Conservation (phyloP, 2,888 invertebrate species). For the Gasteruption jaculator region DNA sequence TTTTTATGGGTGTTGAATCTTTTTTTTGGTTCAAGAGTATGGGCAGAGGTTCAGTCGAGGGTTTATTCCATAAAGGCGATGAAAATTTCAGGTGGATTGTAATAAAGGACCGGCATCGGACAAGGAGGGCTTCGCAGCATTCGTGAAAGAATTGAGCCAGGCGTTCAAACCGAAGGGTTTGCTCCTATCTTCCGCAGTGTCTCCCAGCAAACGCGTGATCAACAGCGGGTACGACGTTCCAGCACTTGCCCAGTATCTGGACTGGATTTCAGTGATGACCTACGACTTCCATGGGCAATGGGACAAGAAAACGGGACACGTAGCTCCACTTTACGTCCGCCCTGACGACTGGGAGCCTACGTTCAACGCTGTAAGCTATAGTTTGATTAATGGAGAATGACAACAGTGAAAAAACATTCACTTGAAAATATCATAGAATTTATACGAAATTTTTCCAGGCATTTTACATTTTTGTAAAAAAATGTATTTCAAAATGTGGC, state of each 20-base stretch:
- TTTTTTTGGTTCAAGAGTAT: too few species aligned
- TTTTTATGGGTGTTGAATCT: not conserved
- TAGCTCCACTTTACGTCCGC: conserved; percentile 79
- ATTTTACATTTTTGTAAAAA: too few species aligned
- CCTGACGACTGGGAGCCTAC: conserved; percentile 70
- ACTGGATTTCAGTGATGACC: conserved; percentile 89
- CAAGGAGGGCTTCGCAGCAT: conserved; percentile 70
- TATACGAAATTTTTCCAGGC: too few species aligned
- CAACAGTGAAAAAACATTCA: too few species aligned
- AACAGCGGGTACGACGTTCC: conserved; percentile 83
- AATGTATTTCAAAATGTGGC: not conserved
- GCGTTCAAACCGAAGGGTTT: conserved; percentile 70
- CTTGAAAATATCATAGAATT: too few species aligned
- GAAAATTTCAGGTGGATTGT: conserved; percentile 69
- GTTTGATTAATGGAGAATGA: too few species aligned
- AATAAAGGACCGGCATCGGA: conserved; percentile 77
- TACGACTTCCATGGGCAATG: conserved; percentile 91
- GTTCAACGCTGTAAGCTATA: conserved; percentile 67
- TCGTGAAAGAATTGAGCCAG: conserved; percentile 70
- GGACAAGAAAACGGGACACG: conserved; percentile 87
- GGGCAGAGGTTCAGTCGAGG: too few species aligned
- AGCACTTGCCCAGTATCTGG: conserved; percentile 68
- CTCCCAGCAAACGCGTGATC: conserved; percentile 78
- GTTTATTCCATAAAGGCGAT: too few species aligned
- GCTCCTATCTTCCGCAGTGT: conserved; percentile 78